These are phyloP conservation scores for Tolypeutes matacus DNA, from an alignment of 2,797 vertebrate genomes.

Conservation along the genomic window DNA sequence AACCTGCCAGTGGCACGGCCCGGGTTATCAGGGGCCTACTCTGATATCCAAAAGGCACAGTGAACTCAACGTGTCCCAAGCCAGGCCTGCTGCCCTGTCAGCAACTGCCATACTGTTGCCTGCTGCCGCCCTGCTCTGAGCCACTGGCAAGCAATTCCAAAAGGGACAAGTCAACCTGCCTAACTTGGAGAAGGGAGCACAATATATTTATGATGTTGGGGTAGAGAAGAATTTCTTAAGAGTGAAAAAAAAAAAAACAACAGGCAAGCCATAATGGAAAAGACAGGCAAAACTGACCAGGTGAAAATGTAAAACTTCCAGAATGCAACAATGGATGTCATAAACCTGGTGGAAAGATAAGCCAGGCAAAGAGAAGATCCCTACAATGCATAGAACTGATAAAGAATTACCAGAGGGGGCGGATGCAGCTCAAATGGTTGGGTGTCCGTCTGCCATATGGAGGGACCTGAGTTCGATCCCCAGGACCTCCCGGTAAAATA, in stretches of 20 bases:
- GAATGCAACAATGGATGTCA: neutral
- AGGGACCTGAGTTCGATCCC: too few species aligned
- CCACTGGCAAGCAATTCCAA: neutral
- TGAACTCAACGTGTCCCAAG: neutral
- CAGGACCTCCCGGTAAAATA: too few species aligned
- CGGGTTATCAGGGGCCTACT: neutral
- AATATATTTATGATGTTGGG: neutral
- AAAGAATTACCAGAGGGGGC: neutral
- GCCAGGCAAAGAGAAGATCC: neutral
- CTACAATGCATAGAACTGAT: neutral
- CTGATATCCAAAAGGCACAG: neutral
- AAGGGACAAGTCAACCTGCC: neutral
- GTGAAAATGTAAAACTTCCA: neutral
- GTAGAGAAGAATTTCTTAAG: neutral
- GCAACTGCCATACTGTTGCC: neutral
- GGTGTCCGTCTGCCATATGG: too few species aligned
- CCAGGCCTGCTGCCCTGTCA: neutral
- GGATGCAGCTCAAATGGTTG: too few species aligned
- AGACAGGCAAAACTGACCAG: neutral
- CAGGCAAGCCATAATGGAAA: neutral
- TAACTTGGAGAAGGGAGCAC: neutral
- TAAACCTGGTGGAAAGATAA: neutral
- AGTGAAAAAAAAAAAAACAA: neutral
- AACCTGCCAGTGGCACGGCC: neutral
- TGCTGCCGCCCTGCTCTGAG: neutral